phyloP scores from a whole-genome alignment of 1,140 invertebrate genomes.

The Drosophila pseudoobscura region DNA sequence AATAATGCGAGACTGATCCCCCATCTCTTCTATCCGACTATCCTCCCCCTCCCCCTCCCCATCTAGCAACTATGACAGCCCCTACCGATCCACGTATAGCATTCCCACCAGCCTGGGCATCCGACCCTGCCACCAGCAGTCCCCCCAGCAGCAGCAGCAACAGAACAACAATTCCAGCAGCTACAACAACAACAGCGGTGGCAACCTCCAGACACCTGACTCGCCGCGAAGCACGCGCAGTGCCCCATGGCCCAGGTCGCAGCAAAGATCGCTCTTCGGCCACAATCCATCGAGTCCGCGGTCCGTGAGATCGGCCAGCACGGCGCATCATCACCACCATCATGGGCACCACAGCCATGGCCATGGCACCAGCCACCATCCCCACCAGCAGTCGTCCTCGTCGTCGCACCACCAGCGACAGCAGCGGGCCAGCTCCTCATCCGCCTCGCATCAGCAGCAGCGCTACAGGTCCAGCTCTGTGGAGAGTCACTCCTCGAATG shows the following conservation, averaged over 20 bases:
- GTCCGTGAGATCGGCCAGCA: constrained; percentile 87
- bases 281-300: constrained; percentile 85
- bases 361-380: constrained; percentile 73
- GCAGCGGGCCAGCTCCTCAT: constrained; percentile 46
- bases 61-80: constrained; percentile 83
- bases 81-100: constrained; percentile 84
- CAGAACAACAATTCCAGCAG: constrained; percentile 76
- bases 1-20: constrained; percentile 74
- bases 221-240: constrained; percentile 92
- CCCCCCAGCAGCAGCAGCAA: constrained; percentile 23
- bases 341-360: constrained; percentile 73
- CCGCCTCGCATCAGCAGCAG: constrained; percentile 75
- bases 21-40: constrained; percentile 10
- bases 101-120: constrained; percentile 83
- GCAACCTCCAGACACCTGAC: constrained; percentile 84
- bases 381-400: constrained; percentile 52
- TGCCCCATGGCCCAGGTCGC: constrained; percentile 90
- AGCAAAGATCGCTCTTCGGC: constrained; percentile 88
- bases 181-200: constrained; percentile 75
- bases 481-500: constrained; percentile 93
- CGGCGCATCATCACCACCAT: constrained; percentile 73
- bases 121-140: constrained; percentile 74
- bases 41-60: constrained; percentile 6
- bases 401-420: constrained; percentile 18
- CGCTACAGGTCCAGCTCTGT: constrained; percentile 87